Base-by-base conservation (phyloP, 2,113 vertebrate species). In the Lampris megalopsis region DNA sequence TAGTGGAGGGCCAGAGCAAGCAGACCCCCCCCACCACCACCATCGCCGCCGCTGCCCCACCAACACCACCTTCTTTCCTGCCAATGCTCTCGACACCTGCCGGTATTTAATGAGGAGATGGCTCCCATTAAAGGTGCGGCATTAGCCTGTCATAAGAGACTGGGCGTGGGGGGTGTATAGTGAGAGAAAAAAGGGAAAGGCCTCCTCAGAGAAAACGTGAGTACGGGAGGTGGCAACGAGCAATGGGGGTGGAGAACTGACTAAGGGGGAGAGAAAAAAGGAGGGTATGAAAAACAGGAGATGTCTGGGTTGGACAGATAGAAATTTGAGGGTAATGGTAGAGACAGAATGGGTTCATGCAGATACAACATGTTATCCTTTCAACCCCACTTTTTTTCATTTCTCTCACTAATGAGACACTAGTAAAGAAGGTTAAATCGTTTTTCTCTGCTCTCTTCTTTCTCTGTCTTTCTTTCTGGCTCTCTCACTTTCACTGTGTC, bases 51-150 rank as follows among this genome's bases (percentile, higher is more conserved):
- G 52, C 52, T 71, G 35, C 52, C 38, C 71, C 38, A 6, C 3
- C 36, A 1, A 72, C 54, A 66, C 47, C 48, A 56, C 52, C 63
- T 67, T 54, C 35, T 5, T 63, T 50, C 43, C 85, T 77, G 80
- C 68, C 66, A 81, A 74, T 73, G 71, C 10, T 13, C 74, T 47
- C 73, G 80, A 86, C 87, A 86, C 82, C 86, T 85, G 86, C 75
- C 88, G 78, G 79, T 89, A 89, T 92, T 91, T 92, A 93, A 93
- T 91, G 91, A 90, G 90, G 74, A 90, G 77, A 90, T 81, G 67
- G 73, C 85, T 91, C 82, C 82, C 86, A 92, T 91, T 91, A 93
- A 91, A 90, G 91, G 84, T 85, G 77, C 78, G 73, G 74, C 45
- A 60, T 75, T 81, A 64, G 86, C 24, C 83, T 90, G 90, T 91